Base-by-base conservation (phyloP, 2,888 invertebrate genomes). In the Alitta virens region DNA sequence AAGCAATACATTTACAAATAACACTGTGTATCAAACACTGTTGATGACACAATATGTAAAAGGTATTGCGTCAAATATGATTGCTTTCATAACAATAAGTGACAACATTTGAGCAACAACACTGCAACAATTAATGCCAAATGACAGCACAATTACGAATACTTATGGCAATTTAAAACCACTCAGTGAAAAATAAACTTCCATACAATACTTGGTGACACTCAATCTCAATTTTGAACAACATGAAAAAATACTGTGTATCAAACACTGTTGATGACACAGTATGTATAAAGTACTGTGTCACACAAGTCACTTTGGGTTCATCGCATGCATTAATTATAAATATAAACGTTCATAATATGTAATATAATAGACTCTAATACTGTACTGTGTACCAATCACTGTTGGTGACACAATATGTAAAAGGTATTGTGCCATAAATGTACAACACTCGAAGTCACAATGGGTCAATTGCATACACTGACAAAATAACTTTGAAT, bases 191-290 rank as follows among this genome's bases (percentile, higher is more conserved):
- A 5, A 33, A 33, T 33, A 33, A 33, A 33, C 7, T 33, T 7
- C 12, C 5, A 33, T 33, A 33, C 12, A 33, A 33, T n/a, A n/a
- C n/a, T n/a, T n/a, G n/a, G 12, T 33, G 33, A 33, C 33, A 33
- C 33, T 33, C 33, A 33, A 5, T 7, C 33, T 12, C 33, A 7
- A 12, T 33, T 5, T 12, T 12, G 33, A 33, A 27, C 25, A 43
- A 3, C 5, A 21, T 46, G 25, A 5, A 21, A 40, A 23, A 23
- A 7, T 50, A 26, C 23, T 56, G 56, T 56, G 56, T 56, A 56
- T 56, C 56, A 56, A 56, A 42, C 56, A 56, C 56, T 56, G 56
- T 56, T 43, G 56, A 56, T 56, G 56, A 56, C 56, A 56, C 56
- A 56, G 21, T 21, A 21, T 16, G 54, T 21, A 38, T 23, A 24